Conservation (phyloP, 2,888 invertebrate genomes). For the Trypoxylon attenuatum region DNA sequence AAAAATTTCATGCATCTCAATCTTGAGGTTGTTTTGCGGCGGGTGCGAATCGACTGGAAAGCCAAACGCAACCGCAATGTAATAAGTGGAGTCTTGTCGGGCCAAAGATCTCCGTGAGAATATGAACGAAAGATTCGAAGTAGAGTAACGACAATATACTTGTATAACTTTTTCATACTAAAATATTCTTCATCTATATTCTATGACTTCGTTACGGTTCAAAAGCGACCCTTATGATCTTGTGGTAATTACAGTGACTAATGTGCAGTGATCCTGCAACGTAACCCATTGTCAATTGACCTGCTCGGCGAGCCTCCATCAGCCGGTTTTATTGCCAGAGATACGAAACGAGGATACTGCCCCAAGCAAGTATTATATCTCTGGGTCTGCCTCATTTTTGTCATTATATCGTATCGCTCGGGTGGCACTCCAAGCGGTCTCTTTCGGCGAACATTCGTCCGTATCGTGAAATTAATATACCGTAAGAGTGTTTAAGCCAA, state of each 20-base stretch:
- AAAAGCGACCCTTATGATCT: slow-evolving; percentile 41
- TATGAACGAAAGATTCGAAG: slow-evolving; percentile 56
- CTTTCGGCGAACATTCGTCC: neutral
- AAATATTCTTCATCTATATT: slow-evolving; percentile 52
- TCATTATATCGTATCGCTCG: slow-evolving; percentile 19
- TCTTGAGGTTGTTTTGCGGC: neutral
- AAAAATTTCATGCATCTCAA: slow-evolving; percentile 3
- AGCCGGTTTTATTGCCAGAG: neutral
- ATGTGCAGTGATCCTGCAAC: slow-evolving; percentile 45
- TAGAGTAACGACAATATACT: too few relatives aligned
- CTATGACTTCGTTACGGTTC: slow-evolving; percentile 62
- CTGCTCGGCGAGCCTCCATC: neutral
- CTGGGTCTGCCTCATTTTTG: slow-evolving; percentile 23
- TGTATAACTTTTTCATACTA: too few relatives aligned
- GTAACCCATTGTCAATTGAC: slow-evolving; percentile 45
- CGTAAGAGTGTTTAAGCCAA: slow-evolving; percentile 1
- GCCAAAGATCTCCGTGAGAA: slow-evolving; percentile 56
- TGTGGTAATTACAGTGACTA: slow-evolving; percentile 59
- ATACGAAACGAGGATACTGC: neutral
- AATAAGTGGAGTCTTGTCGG: slow-evolving; percentile 26
- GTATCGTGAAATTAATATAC: slow-evolving; percentile 37
- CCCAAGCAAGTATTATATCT: neutral
- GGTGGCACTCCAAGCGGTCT: neutral
- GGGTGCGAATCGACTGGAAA: slow-evolving; percentile 12
- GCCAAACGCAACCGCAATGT: slow-evolving; percentile 18